These are phyloP conservation scores for Gobiocypris rarus DNA, from an alignment of 2,113 vertebrate species.

Conservation along the genomic window DNA sequence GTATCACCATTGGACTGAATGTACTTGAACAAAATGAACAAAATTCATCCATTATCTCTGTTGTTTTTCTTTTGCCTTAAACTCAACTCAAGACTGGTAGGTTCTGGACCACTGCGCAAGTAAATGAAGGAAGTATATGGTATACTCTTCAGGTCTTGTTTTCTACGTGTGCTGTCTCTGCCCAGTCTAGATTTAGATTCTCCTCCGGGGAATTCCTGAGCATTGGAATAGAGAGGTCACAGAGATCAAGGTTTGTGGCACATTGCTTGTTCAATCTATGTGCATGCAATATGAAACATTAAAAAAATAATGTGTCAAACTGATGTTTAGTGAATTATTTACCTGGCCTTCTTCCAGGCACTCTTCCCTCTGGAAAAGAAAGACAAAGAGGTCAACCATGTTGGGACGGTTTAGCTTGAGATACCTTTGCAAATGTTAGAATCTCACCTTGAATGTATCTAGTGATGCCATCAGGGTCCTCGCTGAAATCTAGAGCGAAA, in stretches of 20 bases:
- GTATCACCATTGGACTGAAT: conserved; percentile 8
- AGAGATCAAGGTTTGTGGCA: background rate
- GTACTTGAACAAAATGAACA: conserved; percentile 26
- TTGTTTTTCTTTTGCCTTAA: conserved; percentile 21
- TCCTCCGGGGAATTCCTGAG: conserved; percentile 62
- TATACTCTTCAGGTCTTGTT: conserved; percentile 19
- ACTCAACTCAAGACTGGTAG: conserved; percentile 19
- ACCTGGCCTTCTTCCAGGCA: conserved; percentile 58
- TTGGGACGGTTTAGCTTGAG: background rate
- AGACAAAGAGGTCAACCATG: background rate
- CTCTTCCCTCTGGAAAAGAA: conserved; percentile 59
- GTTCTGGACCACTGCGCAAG: conserved; percentile 6
- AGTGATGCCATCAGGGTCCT: conserved; percentile 53
- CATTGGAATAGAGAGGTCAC: conserved; percentile 33
- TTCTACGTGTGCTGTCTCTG: conserved; percentile 14
- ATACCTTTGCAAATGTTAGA: background rate
- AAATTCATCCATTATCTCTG: conserved; percentile 13
- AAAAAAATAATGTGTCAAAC: background rate
- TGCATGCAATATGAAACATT: too few species aligned
- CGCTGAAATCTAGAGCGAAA: conserved; percentile 1
- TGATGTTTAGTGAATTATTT: conserved; percentile 42
- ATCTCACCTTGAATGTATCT: conserved; percentile 67
- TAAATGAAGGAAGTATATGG: conserved; percentile 25
- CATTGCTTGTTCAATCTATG: background rate
- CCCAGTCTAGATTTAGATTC: conserved; percentile 20